These are phyloP conservation scores for Drosophila putrida DNA, from an alignment of 2,888 invertebrate genomes.

Conservation along the genomic window DNA sequence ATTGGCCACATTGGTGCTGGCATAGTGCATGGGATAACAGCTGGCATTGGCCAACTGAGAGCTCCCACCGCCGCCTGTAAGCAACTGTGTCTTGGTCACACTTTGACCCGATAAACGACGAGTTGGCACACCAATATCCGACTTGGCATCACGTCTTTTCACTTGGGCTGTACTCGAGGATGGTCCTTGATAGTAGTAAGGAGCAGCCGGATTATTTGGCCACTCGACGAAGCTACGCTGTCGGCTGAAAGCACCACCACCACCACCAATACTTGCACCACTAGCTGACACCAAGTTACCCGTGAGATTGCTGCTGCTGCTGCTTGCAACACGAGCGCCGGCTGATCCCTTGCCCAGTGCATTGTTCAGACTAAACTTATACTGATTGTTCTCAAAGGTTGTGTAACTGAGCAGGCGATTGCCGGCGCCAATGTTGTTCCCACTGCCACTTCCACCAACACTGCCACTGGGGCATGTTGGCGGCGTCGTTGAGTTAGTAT, in stretches of 20 bases:
- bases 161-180: slow-evolving; percentile 63
- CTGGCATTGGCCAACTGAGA: slow-evolving; percentile 75
- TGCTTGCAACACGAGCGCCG: slow-evolving; percentile 57
- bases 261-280: slow-evolving; percentile 43
- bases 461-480: slow-evolving; percentile 20
- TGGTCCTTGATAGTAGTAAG: slow-evolving; percentile 83
- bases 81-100: slow-evolving; percentile 82
- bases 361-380: slow-evolving; percentile 85
- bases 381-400: slow-evolving; percentile 85
- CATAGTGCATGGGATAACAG: slow-evolving; percentile 78
- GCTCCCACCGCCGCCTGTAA: slow-evolving; percentile 72
- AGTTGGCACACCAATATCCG: slow-evolving; percentile 85
- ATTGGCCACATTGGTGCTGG: slow-evolving; percentile 68
- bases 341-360: slow-evolving; percentile 69
- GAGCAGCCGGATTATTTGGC: slow-evolving; percentile 83
- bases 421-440: slow-evolving; percentile 56
- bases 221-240: slow-evolving; percentile 83
- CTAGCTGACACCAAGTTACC: slow-evolving; percentile 55
- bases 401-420: slow-evolving; percentile 85
- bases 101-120: slow-evolving; percentile 80
- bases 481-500: slow-evolving; percentile 48
- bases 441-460: slow-evolving; percentile 12
- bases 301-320: slow-evolving; percentile 76
- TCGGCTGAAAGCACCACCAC: slow-evolving; percentile 70
- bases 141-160: slow-evolving; percentile 84